phyloP scores from a whole-genome alignment of 2,113 vertebrate species.

The Calyptommatus sinebrachiatus region DNA sequence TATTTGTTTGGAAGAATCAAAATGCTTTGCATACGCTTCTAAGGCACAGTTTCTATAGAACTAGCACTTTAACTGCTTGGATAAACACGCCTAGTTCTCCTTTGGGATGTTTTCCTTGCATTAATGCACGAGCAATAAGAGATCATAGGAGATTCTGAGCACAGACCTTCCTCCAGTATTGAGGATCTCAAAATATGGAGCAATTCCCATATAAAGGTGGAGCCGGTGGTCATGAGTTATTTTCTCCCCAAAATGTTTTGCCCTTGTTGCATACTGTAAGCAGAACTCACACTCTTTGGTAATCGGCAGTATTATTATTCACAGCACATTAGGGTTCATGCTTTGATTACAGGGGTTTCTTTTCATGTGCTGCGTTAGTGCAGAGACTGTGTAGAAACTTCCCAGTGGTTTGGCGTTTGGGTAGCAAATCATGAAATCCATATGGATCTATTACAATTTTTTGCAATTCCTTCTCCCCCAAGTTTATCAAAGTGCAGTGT shows the following conservation, averaged over 20 bases:
- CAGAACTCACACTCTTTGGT: background rate
- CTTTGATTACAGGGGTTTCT: background rate
- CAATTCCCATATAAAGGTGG: background rate
- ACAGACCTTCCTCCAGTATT: background rate
- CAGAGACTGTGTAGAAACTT: too few relatives aligned
- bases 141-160: background rate
- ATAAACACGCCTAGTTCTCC: background rate
- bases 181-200: background rate
- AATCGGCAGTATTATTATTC: background rate
- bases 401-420: too few relatives aligned
- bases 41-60: background rate
- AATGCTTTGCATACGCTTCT: too few relatives aligned
- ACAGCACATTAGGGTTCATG: background rate
- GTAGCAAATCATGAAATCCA: too few relatives aligned
- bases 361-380: background rate
- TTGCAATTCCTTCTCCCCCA: too few relatives aligned
- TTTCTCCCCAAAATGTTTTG: background rate
- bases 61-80: background rate
- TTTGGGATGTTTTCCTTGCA: background rate
- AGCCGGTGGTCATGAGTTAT: background rate
- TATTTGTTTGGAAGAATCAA: background rate
- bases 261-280: background rate
- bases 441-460: too few relatives aligned
- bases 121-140: background rate
- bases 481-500: too few relatives aligned